phyloP scores from a whole-genome alignment of 2,797 vertebrate species.

The Oreonectes daqikongensis region DNA sequence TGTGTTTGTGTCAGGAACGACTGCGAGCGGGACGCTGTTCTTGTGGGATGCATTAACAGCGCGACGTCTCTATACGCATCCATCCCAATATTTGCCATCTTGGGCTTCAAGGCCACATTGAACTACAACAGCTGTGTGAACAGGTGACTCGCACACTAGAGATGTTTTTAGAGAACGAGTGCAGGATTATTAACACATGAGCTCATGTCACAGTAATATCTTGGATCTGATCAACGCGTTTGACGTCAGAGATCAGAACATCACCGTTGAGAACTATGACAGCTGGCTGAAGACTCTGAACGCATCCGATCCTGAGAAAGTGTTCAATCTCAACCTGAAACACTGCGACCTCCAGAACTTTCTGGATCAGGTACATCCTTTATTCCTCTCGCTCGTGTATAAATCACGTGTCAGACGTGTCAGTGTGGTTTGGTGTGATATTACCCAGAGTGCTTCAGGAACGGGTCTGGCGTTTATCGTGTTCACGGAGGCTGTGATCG shows the following conservation, averaged over 20 bases:
- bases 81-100: conserved; percentile 85
- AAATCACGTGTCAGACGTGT: too few species aligned
- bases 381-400: too few species aligned
- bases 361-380: conserved; percentile 80
- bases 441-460: conserved; percentile 83
- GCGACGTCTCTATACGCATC: conserved; percentile 88
- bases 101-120: conserved; percentile 89
- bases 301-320: conserved; percentile 57
- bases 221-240: conserved; percentile 81
- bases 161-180: too few species aligned
- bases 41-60: conserved; percentile 86
- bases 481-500: conserved; percentile 86
- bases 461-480: conserved; percentile 89
- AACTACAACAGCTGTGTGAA: conserved; percentile 75
- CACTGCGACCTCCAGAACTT: conserved; percentile 80
- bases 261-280: conserved; percentile 76
- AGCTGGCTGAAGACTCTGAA: conserved; percentile 72
- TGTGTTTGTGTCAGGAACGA: conserved; percentile 79
- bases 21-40: conserved; percentile 85
- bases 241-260: conserved; percentile 78
- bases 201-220: conserved; percentile 80
- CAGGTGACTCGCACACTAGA: conserved; percentile 68
- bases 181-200: neutral
- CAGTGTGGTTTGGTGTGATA: neutral
- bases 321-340: conserved; percentile 71